These are phyloP conservation scores for Oreochromis niloticus DNA, from an alignment of 2,113 vertebrate species.

Conservation along the genomic window DNA sequence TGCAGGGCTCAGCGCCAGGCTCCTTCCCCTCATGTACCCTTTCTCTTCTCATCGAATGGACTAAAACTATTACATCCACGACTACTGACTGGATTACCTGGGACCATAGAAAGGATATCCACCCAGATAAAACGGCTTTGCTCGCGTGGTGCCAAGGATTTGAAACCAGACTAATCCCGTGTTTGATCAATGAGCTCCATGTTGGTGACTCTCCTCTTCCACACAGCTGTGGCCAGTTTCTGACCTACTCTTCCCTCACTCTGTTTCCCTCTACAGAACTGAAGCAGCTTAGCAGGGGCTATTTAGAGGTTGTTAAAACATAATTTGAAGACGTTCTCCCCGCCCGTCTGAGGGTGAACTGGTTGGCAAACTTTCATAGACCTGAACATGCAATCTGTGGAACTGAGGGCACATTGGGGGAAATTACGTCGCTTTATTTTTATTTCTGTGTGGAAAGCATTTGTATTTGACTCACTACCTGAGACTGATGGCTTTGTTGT, in stretches of 20 bases:
- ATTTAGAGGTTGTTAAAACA: slow-evolving; percentile 62
- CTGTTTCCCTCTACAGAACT: slow-evolving; percentile 6
- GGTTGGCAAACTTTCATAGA: slow-evolving; percentile 16
- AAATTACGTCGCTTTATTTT: slow-evolving; percentile 30
- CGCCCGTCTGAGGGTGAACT: slow-evolving; percentile 12
- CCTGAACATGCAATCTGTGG: slow-evolving; percentile 14
- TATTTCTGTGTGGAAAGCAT: slow-evolving; percentile 16
- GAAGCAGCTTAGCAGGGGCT: slow-evolving; percentile 44
- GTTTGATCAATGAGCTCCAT: slow-evolving; percentile 69
- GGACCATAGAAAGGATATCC: slow-evolving; percentile 66
- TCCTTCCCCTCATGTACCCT: slow-evolving; percentile 52
- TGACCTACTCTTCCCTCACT: slow-evolving; percentile 15
- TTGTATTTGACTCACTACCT: neutral
- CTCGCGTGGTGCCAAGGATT: slow-evolving; percentile 70
- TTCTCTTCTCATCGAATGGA: slow-evolving; percentile 70
- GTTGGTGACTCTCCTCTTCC: slow-evolving; percentile 57
- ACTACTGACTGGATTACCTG: slow-evolving; percentile 89
- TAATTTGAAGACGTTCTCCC: slow-evolving; percentile 44
- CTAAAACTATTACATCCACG: slow-evolving; percentile 79
- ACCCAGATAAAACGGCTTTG: slow-evolving; percentile 65
- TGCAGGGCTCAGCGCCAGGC: slow-evolving; percentile 61
- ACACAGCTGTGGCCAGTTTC: slow-evolving; percentile 52
- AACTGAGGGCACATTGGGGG: slow-evolving; percentile 3
- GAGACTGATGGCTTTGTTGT: neutral
- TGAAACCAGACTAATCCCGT: slow-evolving; percentile 65